Base-by-base conservation (phyloP, 2,797 vertebrate species). In the Pangasius larnaudii region DNA sequence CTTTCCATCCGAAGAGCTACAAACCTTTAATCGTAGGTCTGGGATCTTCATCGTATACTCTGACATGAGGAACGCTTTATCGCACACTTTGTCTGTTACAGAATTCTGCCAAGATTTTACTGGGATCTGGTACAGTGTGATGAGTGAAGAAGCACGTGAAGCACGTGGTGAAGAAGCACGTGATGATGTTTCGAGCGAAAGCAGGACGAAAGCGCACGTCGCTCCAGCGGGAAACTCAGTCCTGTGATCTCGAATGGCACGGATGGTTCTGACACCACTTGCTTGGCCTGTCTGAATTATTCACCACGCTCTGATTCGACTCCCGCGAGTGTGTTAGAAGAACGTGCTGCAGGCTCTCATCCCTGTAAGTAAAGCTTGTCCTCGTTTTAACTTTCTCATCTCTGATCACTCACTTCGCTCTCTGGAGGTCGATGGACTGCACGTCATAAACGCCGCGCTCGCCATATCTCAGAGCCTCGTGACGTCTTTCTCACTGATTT, bases 241-340 rank as follows among this genome's bases (percentile, higher is more conserved):
- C 22, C n/a, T 56, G 30, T 79, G 5, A 58, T 79, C 51, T 79
- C 30, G 2, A 36, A 79, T 11, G 6, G 6, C 30, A 58, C 18
- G 49, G 24, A 24, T 11, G 24, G 56, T 61, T 85, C 24, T 72
- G 77, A 88, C 75, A 61, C 42, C 24, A 49, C 27, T 59, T 51
- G 22, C 77, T 39, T 56, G 77, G 75, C 75, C 65, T 58, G 24
- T 51, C 59, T 84, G 49, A 89, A 89, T 86, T 27, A 89, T 89
- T 89, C 58, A 89, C 58, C 46, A 24, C 18, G 56, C 56, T 80
- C 56, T 36, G 77, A 58, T 36, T 19, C 75, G 7, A 33, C 14
- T 7, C 9, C 46, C 63, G 71, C 56, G 2, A 0, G 49, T 78
- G 49, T 18, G 49, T 24, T 5, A 53, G 75, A n/a, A 19, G 49